These are phyloP conservation scores for Pseudorasbora parva DNA, from an alignment of 2,113 vertebrate genomes.

Conservation along the genomic window DNA sequence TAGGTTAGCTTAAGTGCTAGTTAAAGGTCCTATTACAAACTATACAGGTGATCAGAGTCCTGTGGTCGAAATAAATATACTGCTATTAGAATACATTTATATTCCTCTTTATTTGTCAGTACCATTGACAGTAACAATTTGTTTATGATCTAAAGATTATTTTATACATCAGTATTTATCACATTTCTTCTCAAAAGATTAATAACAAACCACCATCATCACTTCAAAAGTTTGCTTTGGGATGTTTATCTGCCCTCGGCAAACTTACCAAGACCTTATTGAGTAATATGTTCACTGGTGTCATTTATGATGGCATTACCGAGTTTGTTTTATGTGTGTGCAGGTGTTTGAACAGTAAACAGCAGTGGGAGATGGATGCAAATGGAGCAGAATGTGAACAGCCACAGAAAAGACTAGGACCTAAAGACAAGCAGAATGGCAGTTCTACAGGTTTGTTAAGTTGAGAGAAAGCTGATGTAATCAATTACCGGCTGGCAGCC, in stretches of 20 bases:
- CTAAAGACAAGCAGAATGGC: slow-evolving; percentile 91
- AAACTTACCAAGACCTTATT: neutral
- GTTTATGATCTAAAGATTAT: neutral
- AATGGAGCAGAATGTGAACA: slow-evolving; percentile 89
- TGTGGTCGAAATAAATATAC: neutral
- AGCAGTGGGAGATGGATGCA: slow-evolving; percentile 90
- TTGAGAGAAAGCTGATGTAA: neutral
- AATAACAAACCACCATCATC: neutral
- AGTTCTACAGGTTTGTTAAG: slow-evolving; percentile 83
- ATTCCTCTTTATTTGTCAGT: neutral
- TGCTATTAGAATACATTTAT: neutral
- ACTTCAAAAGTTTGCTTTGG: neutral
- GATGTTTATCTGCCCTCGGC: neutral
- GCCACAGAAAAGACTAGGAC: slow-evolving; percentile 82
- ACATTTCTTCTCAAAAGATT: neutral
- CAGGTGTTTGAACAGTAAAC: slow-evolving; percentile 39
- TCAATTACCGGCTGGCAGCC: slow-evolving; percentile 26
- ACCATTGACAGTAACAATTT: no score
- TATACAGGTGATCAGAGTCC: neutral
- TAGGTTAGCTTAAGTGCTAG: slow-evolving; percentile 28
- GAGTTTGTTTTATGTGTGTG: neutral
- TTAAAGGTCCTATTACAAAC: slow-evolving; percentile 25
- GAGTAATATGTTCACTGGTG: neutral
- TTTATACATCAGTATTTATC: no score
- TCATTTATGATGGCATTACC: no score